These are phyloP conservation scores for Melanostoma scalare DNA, from an alignment of 2,888 invertebrate genomes.

Conservation along the genomic window DNA sequence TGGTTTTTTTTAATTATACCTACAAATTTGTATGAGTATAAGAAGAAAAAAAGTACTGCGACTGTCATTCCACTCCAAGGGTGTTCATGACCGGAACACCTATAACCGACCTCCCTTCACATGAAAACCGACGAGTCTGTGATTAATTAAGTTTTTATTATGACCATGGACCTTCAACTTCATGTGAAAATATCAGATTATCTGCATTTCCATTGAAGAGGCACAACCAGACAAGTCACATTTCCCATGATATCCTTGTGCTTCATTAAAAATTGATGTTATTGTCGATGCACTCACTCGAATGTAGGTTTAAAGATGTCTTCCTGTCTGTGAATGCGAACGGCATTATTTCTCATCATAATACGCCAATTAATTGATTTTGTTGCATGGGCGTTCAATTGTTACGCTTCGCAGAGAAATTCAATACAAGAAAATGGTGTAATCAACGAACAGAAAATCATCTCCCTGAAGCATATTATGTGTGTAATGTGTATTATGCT, in stretches of 20 bases:
- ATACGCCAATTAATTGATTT: conserved; percentile 42
- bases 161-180: conserved; percentile 33
- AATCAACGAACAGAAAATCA: conserved; percentile 34
- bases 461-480: conserved; percentile 10
- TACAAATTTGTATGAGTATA: too few relatives aligned
- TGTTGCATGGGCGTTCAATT: conserved; percentile 32
- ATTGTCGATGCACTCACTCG: conserved; percentile 17
- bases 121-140: conserved; percentile 18
- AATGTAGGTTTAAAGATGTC: background rate
- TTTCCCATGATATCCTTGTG: conserved; percentile 37
- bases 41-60: too few relatives aligned
- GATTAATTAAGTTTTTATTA: conserved; percentile 59
- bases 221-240: background rate
- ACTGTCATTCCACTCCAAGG: background rate
- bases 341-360: conserved; percentile 31
- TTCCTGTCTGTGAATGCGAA: conserved; percentile 29
- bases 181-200: conserved; percentile 27
- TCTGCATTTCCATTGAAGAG: conserved; percentile 18
- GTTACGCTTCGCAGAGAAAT: conserved; percentile 29
- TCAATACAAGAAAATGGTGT: conserved; percentile 41
- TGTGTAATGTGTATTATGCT: conserved; percentile 24
- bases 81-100: conserved; percentile 2
- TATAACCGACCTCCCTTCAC: conserved; percentile 8
- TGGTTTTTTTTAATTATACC: too few relatives aligned
- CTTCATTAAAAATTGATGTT: conserved; percentile 63